A percentile compares a stretch with the other conserved stretches of the same genome.
phyloP scores from a whole-genome alignment of 1,140 invertebrate species.

The Leptinotarsa lineolata region DNA sequence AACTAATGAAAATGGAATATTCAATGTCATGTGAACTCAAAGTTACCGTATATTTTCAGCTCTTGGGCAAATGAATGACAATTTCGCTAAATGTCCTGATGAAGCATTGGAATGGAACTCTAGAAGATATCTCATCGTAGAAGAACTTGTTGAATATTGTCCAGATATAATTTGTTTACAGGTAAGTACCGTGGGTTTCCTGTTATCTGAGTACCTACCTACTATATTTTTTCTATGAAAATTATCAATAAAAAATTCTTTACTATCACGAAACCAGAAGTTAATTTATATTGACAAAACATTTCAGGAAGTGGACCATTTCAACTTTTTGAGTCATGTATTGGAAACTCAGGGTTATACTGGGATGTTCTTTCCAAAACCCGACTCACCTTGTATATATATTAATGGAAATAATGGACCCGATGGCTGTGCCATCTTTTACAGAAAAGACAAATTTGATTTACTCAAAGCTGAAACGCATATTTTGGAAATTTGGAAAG shows the following conservation, averaged over 20 bases:
- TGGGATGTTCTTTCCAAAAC: conserved; percentile 77
- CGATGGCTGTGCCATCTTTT: conserved; percentile 82
- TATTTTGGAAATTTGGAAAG: conserved; percentile 71
- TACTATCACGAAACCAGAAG: not conserved
- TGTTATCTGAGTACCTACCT: too few species aligned
- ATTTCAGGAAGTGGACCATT: conserved; percentile 76
- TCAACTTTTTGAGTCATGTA: conserved; percentile 67
- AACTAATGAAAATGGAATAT: too few species aligned
- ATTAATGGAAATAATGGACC: conserved; percentile 75
- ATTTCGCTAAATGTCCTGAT: conserved; percentile 73
- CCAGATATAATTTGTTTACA: conserved; percentile 78
- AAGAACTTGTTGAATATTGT: conserved; percentile 72
- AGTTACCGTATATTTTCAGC: conserved; percentile 53
- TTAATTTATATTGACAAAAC: not conserved
- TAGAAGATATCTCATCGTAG: conserved; percentile 69
- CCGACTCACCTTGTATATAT: conserved; percentile 79
- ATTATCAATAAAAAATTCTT: too few species aligned
- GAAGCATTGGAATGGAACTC: conserved; percentile 73
- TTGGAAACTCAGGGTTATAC: conserved; percentile 69
- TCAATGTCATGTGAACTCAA: too few species aligned
- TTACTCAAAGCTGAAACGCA: conserved; percentile 64
- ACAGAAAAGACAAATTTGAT: conserved; percentile 66
- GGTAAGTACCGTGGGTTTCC: conserved; percentile 32
- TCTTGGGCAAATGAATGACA: conserved; percentile 72
- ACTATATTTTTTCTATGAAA: too few species aligned